These are phyloP conservation scores for Meliscaeva auricollis DNA, from an alignment of 2,888 invertebrate genomes.

Conservation along the genomic window DNA sequence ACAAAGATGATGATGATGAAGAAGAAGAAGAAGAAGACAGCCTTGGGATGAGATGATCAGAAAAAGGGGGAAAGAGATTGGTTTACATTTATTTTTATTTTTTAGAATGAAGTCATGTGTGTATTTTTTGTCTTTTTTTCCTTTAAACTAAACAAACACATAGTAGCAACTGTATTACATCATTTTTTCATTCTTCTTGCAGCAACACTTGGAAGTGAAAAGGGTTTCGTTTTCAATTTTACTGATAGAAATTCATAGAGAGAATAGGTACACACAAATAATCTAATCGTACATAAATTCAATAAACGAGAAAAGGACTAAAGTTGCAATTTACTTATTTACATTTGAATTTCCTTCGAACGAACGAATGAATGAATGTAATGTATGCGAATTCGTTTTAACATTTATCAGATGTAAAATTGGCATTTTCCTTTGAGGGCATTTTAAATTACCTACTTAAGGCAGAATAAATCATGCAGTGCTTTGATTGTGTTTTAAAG, in stretches of 20 bases:
- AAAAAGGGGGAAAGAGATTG: background rate
- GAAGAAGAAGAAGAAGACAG: constrained; percentile 6
- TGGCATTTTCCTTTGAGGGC: constrained; percentile 19
- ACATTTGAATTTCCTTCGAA: background rate
- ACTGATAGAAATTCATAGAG: background rate
- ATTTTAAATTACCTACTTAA: constrained; percentile 25
- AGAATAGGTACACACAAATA: constrained; percentile 1
- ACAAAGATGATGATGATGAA: constrained; percentile 1
- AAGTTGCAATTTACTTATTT: constrained; percentile 3
- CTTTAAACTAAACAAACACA: background rate
- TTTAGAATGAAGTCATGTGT: constrained; percentile 27
- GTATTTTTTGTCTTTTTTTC: background rate
- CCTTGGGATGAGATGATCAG: background rate
- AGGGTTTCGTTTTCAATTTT: background rate
- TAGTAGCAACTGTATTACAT: constrained; percentile 17
- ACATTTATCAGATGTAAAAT: constrained; percentile 30
- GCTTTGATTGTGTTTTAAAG: constrained; percentile 4
- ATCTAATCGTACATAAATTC: constrained; percentile 7
- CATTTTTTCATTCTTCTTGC: constrained; percentile 6
- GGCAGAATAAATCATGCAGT: constrained; percentile 16
- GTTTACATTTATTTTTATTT: background rate
- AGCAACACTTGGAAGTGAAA: background rate
- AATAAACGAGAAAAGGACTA: constrained; percentile 21
- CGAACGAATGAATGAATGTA: background rate
- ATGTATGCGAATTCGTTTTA: constrained; percentile 9